A percentile compares a stretch with the other conserved stretches of the same genome.
Conservation (phyloP, 2,113 vertebrate genomes). For the Peromyscus californicus region DNA sequence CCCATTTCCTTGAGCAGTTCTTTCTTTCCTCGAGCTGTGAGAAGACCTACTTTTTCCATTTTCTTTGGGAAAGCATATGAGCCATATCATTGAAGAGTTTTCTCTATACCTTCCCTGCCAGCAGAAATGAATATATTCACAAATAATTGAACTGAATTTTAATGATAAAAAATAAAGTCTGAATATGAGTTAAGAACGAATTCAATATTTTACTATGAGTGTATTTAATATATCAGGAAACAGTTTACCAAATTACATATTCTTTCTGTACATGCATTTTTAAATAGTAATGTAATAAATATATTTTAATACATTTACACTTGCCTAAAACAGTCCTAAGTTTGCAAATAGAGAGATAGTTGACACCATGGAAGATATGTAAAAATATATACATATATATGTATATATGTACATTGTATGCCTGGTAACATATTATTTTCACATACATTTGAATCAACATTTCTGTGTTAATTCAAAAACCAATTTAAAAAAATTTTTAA, state of each 20-base stretch:
- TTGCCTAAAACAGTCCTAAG: constrained; percentile 17
- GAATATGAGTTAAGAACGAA: neutral
- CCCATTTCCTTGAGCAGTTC: neutral
- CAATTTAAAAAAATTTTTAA: neutral
- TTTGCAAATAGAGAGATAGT: neutral
- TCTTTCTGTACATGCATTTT: neutral
- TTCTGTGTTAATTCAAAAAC: neutral
- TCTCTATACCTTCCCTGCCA: neutral
- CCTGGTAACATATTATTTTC: neutral
- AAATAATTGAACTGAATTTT: constrained; percentile 32
- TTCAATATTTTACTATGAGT: neutral
- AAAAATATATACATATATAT: neutral
- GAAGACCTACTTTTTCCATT: constrained; percentile 36
- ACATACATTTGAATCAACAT: neutral
- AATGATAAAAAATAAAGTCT: constrained; percentile 51
- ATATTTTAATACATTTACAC: constrained; percentile 28
- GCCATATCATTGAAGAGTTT: neutral
- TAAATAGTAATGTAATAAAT: neutral
- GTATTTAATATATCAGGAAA: neutral
- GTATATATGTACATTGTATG: neutral
- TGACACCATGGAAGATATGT: neutral
- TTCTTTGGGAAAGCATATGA: constrained; percentile 14
- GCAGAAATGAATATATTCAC: neutral
- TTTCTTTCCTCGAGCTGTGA: constrained; percentile 51
- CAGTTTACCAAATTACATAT: neutral